These are phyloP conservation scores for Formica selysi DNA, from an alignment of 1,140 invertebrate species.

Conservation along the genomic window DNA sequence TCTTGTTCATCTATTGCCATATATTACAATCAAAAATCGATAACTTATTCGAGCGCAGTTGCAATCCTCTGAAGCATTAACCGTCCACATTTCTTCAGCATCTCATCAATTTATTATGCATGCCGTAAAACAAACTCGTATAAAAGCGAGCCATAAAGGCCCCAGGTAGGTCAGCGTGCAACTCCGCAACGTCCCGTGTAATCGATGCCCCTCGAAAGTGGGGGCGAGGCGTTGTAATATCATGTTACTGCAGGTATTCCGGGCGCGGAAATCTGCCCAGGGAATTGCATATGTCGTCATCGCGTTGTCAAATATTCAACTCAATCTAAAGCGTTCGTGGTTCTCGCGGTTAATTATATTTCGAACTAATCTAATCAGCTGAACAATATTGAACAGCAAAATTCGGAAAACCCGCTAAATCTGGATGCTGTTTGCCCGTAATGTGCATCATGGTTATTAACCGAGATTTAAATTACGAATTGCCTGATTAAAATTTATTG, in stretches of 20 bases:
- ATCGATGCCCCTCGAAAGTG: slow-evolving; percentile 44
- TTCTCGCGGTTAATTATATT: slow-evolving; percentile 69
- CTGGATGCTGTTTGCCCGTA: neutral
- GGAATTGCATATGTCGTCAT: slow-evolving; percentile 56
- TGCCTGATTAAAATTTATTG: slow-evolving; percentile 24
- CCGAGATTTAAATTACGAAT: neutral
- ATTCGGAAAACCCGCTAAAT: slow-evolving; percentile 51
- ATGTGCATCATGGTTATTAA: slow-evolving; percentile 18
- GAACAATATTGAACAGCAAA: slow-evolving; percentile 53
- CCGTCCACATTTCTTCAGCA: slow-evolving; percentile 47
- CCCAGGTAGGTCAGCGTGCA: slow-evolving; percentile 52
- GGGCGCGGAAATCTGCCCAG: neutral
- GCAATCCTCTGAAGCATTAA: slow-evolving; percentile 54
- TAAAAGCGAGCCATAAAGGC: slow-evolving; percentile 50
- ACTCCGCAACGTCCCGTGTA: slow-evolving; percentile 55
- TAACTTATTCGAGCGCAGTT: slow-evolving; percentile 54
- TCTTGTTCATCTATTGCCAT: slow-evolving; percentile 1
- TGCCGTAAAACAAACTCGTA: slow-evolving; percentile 53
- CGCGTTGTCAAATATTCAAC: slow-evolving; percentile 78
- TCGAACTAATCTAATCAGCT: slow-evolving; percentile 82
- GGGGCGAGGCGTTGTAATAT: slow-evolving; percentile 34
- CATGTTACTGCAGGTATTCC: slow-evolving; percentile 30
- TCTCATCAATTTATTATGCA: slow-evolving; percentile 54
- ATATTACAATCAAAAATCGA: slow-evolving; percentile 45
- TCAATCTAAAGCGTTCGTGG: slow-evolving; percentile 77